Base-by-base conservation (phyloP, 2,888 invertebrate genomes). In the Plagiodera versicolora region DNA sequence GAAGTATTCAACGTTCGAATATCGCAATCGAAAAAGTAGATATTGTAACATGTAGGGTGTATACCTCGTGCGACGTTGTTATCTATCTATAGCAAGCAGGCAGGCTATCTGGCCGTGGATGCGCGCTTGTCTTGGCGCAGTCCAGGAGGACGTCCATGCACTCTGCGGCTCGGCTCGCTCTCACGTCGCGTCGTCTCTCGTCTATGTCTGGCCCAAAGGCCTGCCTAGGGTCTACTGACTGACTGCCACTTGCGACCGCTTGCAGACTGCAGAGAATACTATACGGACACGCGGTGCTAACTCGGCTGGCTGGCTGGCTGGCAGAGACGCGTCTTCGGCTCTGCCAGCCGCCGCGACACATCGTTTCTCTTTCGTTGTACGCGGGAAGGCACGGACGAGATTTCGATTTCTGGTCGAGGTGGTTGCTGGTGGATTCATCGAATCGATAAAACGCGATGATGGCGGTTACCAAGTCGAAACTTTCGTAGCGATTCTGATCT, bases 211-310 rank as follows among this genome's bases (percentile, higher is more conserved):
- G 66, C 63, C 68, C 69, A 70, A 70, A 65, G 72, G 66, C 66
- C 72, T 65, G 69, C n/a, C n/a, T n/a, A n/a, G 70, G 70, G 72
- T 72, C 70, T 67, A 73, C 74, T 74, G n/a, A n/a, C n/a, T n/a
- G n/a, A n/a, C n/a, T n/a, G n/a, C n/a, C n/a, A n/a, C n/a, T n/a
- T n/a, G n/a, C n/a, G n/a, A n/a, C n/a, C n/a, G 74, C 67, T 11
- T 32, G 32, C 32, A 66, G 68, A 73, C 67, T 73, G 71, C 67
- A 68, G 70, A 67, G 67, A 62, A n/a, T n/a, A n/a, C n/a, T n/a
- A n/a, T n/a, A n/a, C n/a, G n/a, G n/a, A n/a, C n/a, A n/a, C n/a
- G 63, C 61, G 67, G 52, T 52, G 35, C 52, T 52, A n/a, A n/a
- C 52, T 44, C 32, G 4, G 52, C 44, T 28, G 35, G 52, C 60